A percentile compares a stretch with the other conserved stretches of the same genome.
These are phyloP conservation scores for Arctocebus calabarensis DNA, from an alignment of 2,797 vertebrate genomes.

Conservation along the genomic window DNA sequence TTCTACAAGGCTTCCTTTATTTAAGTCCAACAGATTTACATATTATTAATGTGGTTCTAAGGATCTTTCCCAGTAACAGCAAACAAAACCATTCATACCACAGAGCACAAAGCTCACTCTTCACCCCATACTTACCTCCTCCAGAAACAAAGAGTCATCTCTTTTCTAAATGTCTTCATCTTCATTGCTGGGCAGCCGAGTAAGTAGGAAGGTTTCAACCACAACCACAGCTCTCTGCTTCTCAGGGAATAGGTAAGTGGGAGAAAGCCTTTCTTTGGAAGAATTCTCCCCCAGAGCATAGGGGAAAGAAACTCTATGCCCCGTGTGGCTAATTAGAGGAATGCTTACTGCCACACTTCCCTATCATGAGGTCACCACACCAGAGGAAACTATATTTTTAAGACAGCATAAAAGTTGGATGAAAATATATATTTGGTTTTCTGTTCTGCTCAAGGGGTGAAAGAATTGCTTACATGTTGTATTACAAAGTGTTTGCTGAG, in stretches of 20 bases:
- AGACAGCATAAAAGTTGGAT: not conserved
- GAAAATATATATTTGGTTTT: not conserved
- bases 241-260: not conserved
- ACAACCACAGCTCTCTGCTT: not conserved
- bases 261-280: not conserved
- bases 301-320: not conserved
- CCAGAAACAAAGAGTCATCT: not conserved
- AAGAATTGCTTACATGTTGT: not conserved
- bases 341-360: not conserved
- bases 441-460: not conserved
- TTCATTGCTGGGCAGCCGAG: not conserved
- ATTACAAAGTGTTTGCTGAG: not conserved
- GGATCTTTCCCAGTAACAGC: not conserved
- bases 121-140: not conserved
- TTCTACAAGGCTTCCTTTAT: not conserved
- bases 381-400: not conserved
- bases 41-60: not conserved
- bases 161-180: not conserved
- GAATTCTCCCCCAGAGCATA: not conserved
- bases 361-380: not conserved
- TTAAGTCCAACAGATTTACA: not conserved
- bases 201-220: not conserved
- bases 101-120: not conserved
- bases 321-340: not conserved
- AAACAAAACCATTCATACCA: not conserved